These are phyloP conservation scores for Chaetorhynchus papuensis DNA, from an alignment of 2,113 vertebrate species.

Conservation along the genomic window DNA sequence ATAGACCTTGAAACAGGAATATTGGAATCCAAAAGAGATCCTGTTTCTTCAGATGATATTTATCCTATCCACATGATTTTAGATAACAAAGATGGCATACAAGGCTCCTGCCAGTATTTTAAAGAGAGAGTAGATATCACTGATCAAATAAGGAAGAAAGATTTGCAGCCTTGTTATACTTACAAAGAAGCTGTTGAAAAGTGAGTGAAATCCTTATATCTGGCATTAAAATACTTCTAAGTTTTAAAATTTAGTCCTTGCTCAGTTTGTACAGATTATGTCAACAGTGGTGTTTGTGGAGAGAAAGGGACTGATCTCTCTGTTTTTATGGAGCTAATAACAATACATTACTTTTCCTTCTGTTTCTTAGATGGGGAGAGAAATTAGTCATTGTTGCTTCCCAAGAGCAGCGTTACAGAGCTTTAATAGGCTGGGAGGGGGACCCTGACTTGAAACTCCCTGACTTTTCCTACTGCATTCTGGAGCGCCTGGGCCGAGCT, in stretches of 20 bases:
- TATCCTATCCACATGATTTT: constrained; percentile 84
- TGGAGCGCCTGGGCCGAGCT: constrained; percentile 89
- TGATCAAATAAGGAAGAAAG: constrained; percentile 71
- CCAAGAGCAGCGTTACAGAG: constrained; percentile 79
- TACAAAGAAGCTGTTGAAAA: constrained; percentile 77
- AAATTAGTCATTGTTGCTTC: constrained; percentile 87
- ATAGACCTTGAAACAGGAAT: constrained; percentile 84
- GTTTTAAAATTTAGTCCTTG: not conserved
- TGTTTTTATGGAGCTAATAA: not conserved
- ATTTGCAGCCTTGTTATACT: constrained; percentile 63
- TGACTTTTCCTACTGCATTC: constrained; percentile 89
- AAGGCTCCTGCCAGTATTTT: constrained; percentile 87
- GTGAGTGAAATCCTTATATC: constrained; percentile 57
- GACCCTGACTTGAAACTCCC: constrained; percentile 88
- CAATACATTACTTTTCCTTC: not conserved
- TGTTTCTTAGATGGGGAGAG: constrained; percentile 82
- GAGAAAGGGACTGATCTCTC: not conserved
- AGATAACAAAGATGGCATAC: constrained; percentile 83
- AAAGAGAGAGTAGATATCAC: constrained; percentile 82
- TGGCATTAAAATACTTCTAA: not conserved
- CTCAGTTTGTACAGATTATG: not conserved
- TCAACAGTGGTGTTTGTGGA: not conserved
- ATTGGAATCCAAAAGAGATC: constrained; percentile 67
- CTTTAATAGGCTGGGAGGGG: constrained; percentile 83
- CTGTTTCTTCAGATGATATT: constrained; percentile 67